Conservation (phyloP, 2,888 invertebrate species). For the Drosophila robusta region DNA sequence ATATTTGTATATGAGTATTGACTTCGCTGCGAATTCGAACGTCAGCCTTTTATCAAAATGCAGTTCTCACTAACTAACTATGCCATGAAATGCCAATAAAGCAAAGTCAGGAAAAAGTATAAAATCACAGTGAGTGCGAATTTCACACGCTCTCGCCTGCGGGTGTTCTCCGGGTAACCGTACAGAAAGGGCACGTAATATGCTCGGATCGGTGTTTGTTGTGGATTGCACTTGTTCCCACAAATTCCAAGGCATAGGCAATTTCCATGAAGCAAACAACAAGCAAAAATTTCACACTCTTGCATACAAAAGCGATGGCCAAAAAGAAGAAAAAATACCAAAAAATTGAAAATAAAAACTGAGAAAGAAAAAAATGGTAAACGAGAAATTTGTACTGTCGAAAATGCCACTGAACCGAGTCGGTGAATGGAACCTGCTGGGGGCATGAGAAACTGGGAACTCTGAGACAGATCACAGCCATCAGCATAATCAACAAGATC, state of each 20-base stretch:
- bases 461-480: slow-evolving; percentile 44
- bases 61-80: slow-evolving; percentile 12
- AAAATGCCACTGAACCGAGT: slow-evolving; percentile 64
- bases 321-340: slow-evolving; percentile 25
- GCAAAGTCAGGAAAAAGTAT: slow-evolving; percentile 1
- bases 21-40: background rate
- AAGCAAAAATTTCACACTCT: slow-evolving; percentile 73
- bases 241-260: slow-evolving; percentile 76
- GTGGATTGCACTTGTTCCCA: slow-evolving; percentile 75
- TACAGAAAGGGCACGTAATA: slow-evolving; percentile 59
- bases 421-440: slow-evolving; percentile 56
- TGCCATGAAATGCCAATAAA: slow-evolving; percentile 15
- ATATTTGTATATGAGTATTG: background rate
- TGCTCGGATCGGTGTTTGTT: slow-evolving; percentile 30
- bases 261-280: slow-evolving; percentile 74
- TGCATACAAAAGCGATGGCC: slow-evolving; percentile 50
- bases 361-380: slow-evolving; percentile 31
- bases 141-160: slow-evolving; percentile 76
- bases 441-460: slow-evolving; percentile 38
- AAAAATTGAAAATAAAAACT: slow-evolving; percentile 20
- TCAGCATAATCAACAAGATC: slow-evolving; percentile 80
- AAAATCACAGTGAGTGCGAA: slow-evolving; percentile 41
- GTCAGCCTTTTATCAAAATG: slow-evolving; percentile 2
- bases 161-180: slow-evolving; percentile 59
- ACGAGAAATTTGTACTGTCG: slow-evolving; percentile 65